Evolutionary conservation across 2,888 invertebrate genomes (phyloP).

Genomic region (Eurois occulta): DNA sequence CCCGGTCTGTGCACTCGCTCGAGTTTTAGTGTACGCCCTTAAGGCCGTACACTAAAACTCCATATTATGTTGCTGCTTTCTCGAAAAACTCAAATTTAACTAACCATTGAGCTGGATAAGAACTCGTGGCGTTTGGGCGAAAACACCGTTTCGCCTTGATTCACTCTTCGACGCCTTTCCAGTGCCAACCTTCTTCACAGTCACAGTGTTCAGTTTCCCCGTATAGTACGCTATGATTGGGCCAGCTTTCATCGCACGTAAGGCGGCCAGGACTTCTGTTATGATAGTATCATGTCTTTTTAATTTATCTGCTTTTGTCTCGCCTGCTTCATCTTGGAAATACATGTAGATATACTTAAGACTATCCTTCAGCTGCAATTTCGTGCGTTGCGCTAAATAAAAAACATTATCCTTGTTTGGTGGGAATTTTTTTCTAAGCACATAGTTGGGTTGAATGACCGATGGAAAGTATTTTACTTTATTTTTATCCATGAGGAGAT

Average conservation of each 20-base stretch:
- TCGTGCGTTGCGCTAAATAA: conserved; percentile 64
- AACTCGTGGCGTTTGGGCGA: conserved; percentile 72
- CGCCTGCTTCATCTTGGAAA: conserved; percentile 74
- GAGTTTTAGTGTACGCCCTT: too few species aligned
- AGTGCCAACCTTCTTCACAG: conserved; percentile 60
- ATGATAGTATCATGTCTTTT: conserved; percentile 80
- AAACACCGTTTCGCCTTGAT: conserved; percentile 65
- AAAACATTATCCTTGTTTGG: conserved; percentile 70
- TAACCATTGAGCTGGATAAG: conserved; percentile 78
- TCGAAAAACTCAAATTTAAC: conserved; percentile 27
- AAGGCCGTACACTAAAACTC: too few species aligned
- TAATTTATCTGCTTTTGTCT: conserved; percentile 68
- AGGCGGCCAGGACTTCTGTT: conserved; percentile 70
- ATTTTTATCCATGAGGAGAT: conserved; percentile 69
- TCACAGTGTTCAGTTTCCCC: conserved; percentile 78
- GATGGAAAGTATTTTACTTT: conserved; percentile 78
- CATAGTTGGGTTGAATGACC: conserved; percentile 74
- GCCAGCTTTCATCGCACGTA: conserved; percentile 67
- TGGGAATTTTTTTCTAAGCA: conserved; percentile 70
- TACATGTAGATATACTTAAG: conserved; percentile 78
- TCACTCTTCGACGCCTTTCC: conserved; percentile 48
- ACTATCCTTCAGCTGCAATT: conserved; percentile 68
- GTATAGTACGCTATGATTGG: conserved; percentile 81
- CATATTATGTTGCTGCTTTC: too few species aligned
- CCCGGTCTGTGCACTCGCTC: too few species aligned